phyloP scores from a whole-genome alignment of 2,888 invertebrate genomes.

The Pseudococcus longispinus region DNA sequence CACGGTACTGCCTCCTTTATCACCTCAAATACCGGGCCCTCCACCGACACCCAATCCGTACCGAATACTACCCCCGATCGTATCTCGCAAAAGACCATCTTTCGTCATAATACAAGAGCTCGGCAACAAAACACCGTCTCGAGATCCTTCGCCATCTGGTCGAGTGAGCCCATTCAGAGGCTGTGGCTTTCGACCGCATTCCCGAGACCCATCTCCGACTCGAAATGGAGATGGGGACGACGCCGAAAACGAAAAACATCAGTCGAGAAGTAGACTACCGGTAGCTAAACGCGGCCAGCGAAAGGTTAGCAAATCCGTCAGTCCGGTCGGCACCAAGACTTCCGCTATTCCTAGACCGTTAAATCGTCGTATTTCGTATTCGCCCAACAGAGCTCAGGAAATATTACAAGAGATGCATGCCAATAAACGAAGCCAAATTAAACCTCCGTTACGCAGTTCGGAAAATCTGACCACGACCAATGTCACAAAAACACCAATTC shows the following conservation, averaged over 20 bases:
- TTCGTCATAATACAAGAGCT: conserved; percentile 51
- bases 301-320: conserved; percentile 51
- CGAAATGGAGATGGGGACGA: not conserved
- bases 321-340: conserved; percentile 34
- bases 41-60: conserved; percentile 59
- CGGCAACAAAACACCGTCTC: conserved; percentile 33
- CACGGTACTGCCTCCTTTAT: conserved; percentile 57
- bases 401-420: not conserved
- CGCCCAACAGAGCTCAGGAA: conserved; percentile 37
- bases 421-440: not conserved
- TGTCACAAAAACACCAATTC: not conserved
- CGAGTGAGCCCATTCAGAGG: conserved; percentile 51
- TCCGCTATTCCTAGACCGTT: conserved; percentile 47
- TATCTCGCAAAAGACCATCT: conserved; percentile 57
- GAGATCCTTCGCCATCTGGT: conserved; percentile 45
- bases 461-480: conserved; percentile 10
- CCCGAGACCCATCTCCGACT: conserved; percentile 30
- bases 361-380: conserved; percentile 47
- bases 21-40: conserved; percentile 59
- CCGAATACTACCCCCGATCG: conserved; percentile 59
- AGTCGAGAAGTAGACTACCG: conserved; percentile 32
- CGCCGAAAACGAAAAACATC: not conserved
- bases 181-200: conserved; percentile 40
- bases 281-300: not conserved
- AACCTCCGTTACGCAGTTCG: conserved; percentile 26